Base-by-base conservation (phyloP, 2,888 invertebrate species). In the Lathronympha strigana region DNA sequence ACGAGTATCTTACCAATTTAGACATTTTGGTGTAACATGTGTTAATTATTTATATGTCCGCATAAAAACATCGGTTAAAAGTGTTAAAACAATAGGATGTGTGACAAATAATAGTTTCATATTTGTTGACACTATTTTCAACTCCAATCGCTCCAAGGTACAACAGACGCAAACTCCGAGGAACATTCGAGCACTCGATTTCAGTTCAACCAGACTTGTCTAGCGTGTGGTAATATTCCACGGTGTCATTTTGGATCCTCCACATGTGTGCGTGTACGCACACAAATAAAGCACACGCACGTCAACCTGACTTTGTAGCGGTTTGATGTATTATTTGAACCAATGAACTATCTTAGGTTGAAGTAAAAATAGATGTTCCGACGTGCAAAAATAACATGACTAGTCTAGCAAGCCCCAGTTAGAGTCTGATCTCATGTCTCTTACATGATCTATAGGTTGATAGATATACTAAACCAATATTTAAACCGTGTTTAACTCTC, bases 151-250 rank as follows among this genome's bases (percentile, higher is more conserved):
- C n/a, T n/a, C n/a, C n/a, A n/a, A n/a, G n/a, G n/a, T n/a, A n/a
- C n/a, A n/a, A n/a, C 31, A 55, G 40, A 40, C 40, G 25, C 38
- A 25, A 43, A 19, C 28, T 68, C 70, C 62, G 51, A 70, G 69
- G 83, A 86, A 84, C 75, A 71, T 85, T 84, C 57, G 45, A 57
- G 13, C 40, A n/a, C 43, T 28, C 43, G 28, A 31, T 55, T 55
- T 31, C 55, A 57, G 55, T 43, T 19, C 21, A 28, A 28, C 57
- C 28, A 31, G 55, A 17, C 57, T 57, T 28, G 43, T 89, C 88
- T 88, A 84, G 81, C 74, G 31, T 63, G 57, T 63, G 17, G 38
- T 49, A 50, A 40, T 57, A 50, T 61, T 61, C 53, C 43, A 25
- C 33, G 28, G 17, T 28, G 17, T 31, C 43, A 57, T 57, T 57